A percentile compares a stretch with the other conserved stretches of the same genome.
These are phyloP conservation scores for Papilio xuthus DNA, from an alignment of 1,140 invertebrate species.

Conservation along the genomic window DNA sequence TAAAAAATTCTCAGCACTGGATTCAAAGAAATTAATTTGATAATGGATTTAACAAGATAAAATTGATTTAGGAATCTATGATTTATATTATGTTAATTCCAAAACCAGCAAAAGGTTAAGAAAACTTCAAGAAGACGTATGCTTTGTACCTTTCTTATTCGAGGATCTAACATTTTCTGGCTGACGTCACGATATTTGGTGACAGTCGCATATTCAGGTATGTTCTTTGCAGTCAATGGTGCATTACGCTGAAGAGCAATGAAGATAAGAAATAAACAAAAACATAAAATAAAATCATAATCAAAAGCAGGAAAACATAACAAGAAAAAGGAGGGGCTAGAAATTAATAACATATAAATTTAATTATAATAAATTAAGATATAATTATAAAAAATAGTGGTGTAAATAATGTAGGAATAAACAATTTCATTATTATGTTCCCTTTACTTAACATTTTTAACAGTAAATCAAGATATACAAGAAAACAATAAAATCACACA, in stretches of 20 bases:
- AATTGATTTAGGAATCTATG: no score
- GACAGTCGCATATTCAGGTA: constrained; percentile 61
- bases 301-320: constrained; percentile 38
- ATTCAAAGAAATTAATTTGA: no score
- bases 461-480: no score
- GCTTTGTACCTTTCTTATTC: constrained; percentile 58
- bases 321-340: neutral
- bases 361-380: no score
- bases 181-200: constrained; percentile 55
- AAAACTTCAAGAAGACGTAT: neutral
- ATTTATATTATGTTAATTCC: no score
- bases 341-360: neutral
- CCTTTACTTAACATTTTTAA: no score
- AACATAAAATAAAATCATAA: constrained; percentile 41
- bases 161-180: constrained; percentile 51
- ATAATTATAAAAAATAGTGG: neutral
- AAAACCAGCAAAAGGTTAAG: neutral
- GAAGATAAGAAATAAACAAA: constrained; percentile 39
- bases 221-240: constrained; percentile 42
- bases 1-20: no score
- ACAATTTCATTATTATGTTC: neutral
- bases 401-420: neutral
- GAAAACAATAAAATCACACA: no score
- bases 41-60: no score
- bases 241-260: constrained; percentile 47